Evolutionary conservation across 2,797 vertebrate species (phyloP), one percentile per base, ranked within the genome.

Genomic region (Pogoniulus pusillus): DNA sequence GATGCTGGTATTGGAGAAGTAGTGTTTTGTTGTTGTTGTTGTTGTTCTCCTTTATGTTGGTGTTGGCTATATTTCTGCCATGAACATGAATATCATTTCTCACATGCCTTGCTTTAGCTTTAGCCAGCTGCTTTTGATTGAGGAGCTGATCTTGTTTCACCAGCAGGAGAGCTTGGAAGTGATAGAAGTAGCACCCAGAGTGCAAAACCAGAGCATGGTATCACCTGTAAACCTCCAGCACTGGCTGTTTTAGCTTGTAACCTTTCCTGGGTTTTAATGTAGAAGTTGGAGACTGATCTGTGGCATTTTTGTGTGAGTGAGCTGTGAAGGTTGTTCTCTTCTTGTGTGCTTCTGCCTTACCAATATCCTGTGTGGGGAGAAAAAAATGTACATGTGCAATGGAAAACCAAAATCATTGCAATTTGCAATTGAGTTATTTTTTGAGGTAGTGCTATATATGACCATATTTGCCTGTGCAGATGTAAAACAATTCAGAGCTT

Each of bases 101-200:
- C 90, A 72, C n/a, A 19, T 71, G 66, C 54, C 53, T 91, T 58
- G 32, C 24, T 90, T 90, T 90, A 83, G 59, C 45, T 85, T 81
- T 63, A 78, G 43, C 63, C 94, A 94, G 93, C 76, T 96, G 91
- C 9, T 90, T 95, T 85, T 70, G 78, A 92, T 91, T 94, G 85
- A 77, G 68, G 57, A 86, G 7, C 81, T 84, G 87, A 82, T 96
- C 83, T 57, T 70, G n/a, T 96, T 94, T 93, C 89, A 76, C 53
- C n/a, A 22, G 39, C 83, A 65, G 60, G 71, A 85, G 75, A 77
- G 71, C 77, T 90, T 51, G 65, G 69, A 92, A 95, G 83, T 74
- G 91, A 71, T 37, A 86, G 72, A 91, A 91, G 65, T 90, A 91
- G 91, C 85, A 86, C 87, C 83, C 20, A 16, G 88, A 92, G 81